Percentiles rank a stretch among this genome's conserved stretches.
Evolutionary conservation across 2,888 invertebrate genomes (phyloP).

Genomic region (Pyrrhosoma nymphula): DNA sequence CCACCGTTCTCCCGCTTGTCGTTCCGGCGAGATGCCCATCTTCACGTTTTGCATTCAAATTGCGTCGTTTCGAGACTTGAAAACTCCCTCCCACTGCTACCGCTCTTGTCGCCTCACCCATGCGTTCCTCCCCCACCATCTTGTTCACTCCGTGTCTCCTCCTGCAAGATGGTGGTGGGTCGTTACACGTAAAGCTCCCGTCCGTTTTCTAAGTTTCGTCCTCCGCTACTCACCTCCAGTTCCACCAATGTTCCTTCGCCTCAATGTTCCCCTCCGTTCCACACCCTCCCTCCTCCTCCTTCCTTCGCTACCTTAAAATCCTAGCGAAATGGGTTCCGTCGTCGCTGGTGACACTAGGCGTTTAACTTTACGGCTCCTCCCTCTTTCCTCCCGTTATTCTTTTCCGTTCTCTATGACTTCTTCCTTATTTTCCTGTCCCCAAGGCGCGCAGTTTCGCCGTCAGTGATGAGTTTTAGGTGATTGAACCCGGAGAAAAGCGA

Average conservation of each 20-base stretch:
- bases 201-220: background rate
- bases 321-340: background rate
- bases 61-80: constrained; percentile 44
- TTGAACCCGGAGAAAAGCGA: background rate
- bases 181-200: background rate
- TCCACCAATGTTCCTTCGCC: background rate
- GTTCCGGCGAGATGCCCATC: constrained; percentile 37
- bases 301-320: background rate
- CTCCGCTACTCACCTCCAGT: background rate
- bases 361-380: background rate
- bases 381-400: background rate
- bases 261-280: background rate
- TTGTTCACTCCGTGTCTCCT: background rate
- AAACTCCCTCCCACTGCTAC: background rate
- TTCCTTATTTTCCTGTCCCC: background rate
- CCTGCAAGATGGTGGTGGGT: background rate
- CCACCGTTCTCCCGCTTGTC: background rate
- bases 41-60: constrained; percentile 60
- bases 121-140: no score
- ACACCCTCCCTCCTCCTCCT: background rate
- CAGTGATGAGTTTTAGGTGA: background rate
- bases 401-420: background rate
- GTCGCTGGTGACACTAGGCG: background rate
- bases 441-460: background rate
- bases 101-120: background rate